Evolutionary conservation across 2,797 vertebrate species (phyloP).

Genomic region (Glossophaga mutica): DNA sequence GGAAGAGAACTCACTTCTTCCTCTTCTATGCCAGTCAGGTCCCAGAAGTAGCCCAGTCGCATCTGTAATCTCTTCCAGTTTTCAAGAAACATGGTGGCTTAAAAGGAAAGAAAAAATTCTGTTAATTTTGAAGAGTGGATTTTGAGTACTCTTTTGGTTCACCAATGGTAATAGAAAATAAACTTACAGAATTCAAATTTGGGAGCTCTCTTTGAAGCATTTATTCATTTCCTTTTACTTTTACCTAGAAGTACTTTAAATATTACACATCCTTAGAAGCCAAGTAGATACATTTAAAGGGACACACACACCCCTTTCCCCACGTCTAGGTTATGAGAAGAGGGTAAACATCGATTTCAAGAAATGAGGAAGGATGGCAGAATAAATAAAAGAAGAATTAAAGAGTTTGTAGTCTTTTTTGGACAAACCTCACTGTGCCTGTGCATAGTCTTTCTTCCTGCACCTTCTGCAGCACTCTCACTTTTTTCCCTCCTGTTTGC

Average conservation of each 20-base stretch:
- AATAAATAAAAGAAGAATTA: background rate
- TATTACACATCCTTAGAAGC: background rate
- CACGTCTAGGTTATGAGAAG: background rate
- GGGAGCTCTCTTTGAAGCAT: background rate
- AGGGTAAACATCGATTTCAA: background rate
- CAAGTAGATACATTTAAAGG: background rate
- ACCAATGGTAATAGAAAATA: background rate
- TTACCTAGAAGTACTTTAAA: background rate
- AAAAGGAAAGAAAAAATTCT: background rate
- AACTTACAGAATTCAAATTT: background rate
- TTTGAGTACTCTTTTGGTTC: background rate
- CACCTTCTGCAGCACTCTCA: background rate
- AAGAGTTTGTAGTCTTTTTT: background rate
- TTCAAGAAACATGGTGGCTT: constrained; percentile 97
- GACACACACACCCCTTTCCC: background rate
- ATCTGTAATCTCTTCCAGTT: constrained; percentile 98
- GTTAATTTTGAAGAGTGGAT: background rate
- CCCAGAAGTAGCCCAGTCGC: constrained; percentile 95
- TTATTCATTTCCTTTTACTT: background rate
- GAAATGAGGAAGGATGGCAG: background rate
- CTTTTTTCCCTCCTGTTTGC: background rate
- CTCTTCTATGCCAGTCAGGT: constrained; percentile 94
- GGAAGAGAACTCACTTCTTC: constrained; percentile 89
- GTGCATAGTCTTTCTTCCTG: background rate
- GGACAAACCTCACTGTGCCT: background rate